phyloP scores from a whole-genome alignment of 2,888 invertebrate species.

The Periphyllus acericola region DNA sequence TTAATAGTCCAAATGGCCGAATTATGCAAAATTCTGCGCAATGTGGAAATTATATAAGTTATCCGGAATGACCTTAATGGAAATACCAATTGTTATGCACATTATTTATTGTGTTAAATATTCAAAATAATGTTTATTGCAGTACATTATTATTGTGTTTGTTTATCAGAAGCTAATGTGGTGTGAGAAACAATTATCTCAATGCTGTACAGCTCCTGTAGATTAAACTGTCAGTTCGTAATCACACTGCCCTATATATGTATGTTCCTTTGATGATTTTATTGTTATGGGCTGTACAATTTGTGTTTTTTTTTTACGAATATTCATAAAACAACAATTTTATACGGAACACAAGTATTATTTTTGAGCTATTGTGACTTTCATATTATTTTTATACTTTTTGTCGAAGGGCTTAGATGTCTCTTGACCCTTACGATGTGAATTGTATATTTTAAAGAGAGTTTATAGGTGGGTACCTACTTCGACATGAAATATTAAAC shows the following conservation, averaged over 20 bases:
- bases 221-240: too few species aligned
- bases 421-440: constrained; percentile 9
- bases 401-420: not conserved
- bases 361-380: not conserved
- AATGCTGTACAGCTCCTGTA: too few species aligned
- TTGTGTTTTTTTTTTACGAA: not conserved
- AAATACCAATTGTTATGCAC: constrained; percentile 33
- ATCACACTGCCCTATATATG: too few species aligned
- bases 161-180: constrained; percentile 28
- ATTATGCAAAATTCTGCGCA: constrained; percentile 19
- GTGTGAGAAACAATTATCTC: constrained; percentile 33
- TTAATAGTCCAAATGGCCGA: constrained; percentile 11
- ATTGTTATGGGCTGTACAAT: too few species aligned
- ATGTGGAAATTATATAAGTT: constrained; percentile 29
- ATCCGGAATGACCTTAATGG: constrained; percentile 30
- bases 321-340: not conserved
- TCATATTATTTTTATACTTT: not conserved
- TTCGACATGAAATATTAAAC: constrained; percentile 9
- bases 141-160: constrained; percentile 1
- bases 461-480: not conserved
- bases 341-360: not conserved
- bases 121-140: constrained; percentile 39
- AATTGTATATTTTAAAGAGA: not conserved
- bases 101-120: constrained; percentile 33
- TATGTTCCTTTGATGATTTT: too few species aligned